These are phyloP conservation scores for Dorcus parallelipipedus DNA, from an alignment of 2,888 invertebrate species.

Conservation along the genomic window DNA sequence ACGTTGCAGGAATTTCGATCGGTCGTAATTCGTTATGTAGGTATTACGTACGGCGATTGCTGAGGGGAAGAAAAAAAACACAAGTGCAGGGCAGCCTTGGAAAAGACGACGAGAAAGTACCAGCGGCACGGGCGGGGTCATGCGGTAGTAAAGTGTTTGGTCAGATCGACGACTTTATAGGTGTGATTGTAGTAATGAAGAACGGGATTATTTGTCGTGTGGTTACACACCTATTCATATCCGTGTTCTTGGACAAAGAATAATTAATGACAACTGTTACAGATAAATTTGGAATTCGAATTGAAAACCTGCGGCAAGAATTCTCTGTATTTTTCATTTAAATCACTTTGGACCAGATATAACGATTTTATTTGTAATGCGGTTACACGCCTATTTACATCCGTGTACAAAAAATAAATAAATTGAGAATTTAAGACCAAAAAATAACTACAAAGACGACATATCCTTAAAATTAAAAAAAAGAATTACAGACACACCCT, in stretches of 20 bases:
- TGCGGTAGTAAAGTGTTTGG: too few species aligned
- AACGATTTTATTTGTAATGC: too few species aligned
- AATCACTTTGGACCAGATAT: neutral
- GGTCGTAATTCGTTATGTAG: too few species aligned
- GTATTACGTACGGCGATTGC: too few species aligned
- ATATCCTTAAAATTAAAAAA: too few species aligned
- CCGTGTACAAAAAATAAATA: too few species aligned
- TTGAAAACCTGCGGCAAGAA: neutral
- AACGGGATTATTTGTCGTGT: constrained; percentile 9
- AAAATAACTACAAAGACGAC: too few species aligned
- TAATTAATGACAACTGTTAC: neutral
- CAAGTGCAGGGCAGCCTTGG: constrained; percentile 10
- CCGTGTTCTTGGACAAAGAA: constrained; percentile 1
- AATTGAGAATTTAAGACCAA: too few species aligned
- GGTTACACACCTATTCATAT: constrained; percentile 8
- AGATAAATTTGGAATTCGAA: neutral
- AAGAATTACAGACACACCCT: too few species aligned
- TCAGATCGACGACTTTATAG: neutral
- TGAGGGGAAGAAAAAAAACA: too few species aligned
- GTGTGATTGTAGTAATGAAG: constrained; percentile 8
- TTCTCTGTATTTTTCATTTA: neutral
- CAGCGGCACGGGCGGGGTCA: neutral
- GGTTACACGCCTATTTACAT: too few species aligned
- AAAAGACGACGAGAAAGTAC: constrained; percentile 6
- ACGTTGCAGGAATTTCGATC: too few species aligned